Evolutionary conservation across 2,113 vertebrate genomes (phyloP).

Genomic region (Candoia aspera): DNA sequence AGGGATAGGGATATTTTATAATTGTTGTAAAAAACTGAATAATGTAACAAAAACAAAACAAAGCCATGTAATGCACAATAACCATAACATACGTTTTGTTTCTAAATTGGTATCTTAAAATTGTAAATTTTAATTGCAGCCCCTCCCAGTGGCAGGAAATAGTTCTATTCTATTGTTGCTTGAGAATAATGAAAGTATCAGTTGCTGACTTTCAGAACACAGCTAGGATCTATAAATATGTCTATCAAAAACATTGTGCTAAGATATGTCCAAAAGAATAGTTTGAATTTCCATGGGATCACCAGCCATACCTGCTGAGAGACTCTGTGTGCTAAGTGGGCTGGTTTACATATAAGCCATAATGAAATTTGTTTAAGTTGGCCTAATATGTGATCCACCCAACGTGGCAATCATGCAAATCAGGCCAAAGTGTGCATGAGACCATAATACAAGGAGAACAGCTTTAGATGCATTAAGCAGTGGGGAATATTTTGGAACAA

Average conservation of each 20-base stretch:
- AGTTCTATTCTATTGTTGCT: neutral
- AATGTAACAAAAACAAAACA: neutral
- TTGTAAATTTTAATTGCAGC: neutral
- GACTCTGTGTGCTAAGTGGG: no score
- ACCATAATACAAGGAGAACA: no score
- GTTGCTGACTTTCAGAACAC: neutral
- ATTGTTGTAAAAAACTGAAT: neutral
- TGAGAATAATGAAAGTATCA: neutral
- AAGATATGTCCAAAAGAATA: no score
- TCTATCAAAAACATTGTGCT: neutral
- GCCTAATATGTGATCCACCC: no score
- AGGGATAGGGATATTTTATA: neutral
- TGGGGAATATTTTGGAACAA: no score
- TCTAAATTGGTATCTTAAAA: neutral
- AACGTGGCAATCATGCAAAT: no score
- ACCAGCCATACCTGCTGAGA: neutral
- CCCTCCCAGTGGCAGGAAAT: neutral
- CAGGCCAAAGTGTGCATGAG: no score
- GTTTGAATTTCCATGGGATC: neutral
- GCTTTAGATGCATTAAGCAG: no score
- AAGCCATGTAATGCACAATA: neutral
- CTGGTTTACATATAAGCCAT: neutral
- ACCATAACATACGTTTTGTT: neutral
- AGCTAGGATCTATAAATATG: neutral
- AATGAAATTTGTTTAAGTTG: no score